Base-by-base conservation (phyloP, 2,113 vertebrate species). In the Typhlomys cinereus region DNA sequence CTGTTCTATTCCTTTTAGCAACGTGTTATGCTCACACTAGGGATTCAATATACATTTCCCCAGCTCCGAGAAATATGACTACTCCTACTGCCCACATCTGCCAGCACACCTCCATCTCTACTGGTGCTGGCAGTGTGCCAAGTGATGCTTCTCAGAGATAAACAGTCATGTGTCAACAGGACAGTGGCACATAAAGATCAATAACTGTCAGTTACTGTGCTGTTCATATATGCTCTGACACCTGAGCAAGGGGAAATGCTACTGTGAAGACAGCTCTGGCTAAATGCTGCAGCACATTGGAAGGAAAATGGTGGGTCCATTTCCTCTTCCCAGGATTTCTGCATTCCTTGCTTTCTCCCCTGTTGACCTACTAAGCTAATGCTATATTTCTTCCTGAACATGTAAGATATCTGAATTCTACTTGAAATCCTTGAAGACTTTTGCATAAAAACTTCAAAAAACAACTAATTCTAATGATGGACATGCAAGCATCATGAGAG, bases 161-260 rank as follows among this genome's bases (percentile, higher is more conserved):
- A 94, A 82, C 15, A 62, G 44, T 84, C 71, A 80, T 80, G 64
- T 69, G 89, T 62, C 71, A 90, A 87, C 29, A 87, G 27, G 82
- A 48, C 17, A 50, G 46, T 44, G 50, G 73, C 67, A 85, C 91
- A 89, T 70, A 89, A 39, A 20, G 86, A 80, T 87, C 75, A 87
- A 15, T 61, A 62, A 34, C 46, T 39, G 39, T 69, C 88, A 54
- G 62, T 70, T 67, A 34, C 39, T 29, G 4, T 18, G 34, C 29
- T 80, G 18, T 79, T 62, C 54, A 66, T 54, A 52, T 64, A 87
- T 70, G 64, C 20, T 57, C 21, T 2, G 17, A 57, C 29, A 52
- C 14, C 41, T 64, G 31, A 34, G 46, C 73, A 84, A 14, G 11
- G 39, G 50, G 54, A 92, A 57, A 79, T 74, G 36, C 41, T 69